Evolutionary conservation across 2,888 invertebrate species (phyloP), one percentile per base, ranked within the genome.

Genomic region (Rhynchonema sp.): DNA sequence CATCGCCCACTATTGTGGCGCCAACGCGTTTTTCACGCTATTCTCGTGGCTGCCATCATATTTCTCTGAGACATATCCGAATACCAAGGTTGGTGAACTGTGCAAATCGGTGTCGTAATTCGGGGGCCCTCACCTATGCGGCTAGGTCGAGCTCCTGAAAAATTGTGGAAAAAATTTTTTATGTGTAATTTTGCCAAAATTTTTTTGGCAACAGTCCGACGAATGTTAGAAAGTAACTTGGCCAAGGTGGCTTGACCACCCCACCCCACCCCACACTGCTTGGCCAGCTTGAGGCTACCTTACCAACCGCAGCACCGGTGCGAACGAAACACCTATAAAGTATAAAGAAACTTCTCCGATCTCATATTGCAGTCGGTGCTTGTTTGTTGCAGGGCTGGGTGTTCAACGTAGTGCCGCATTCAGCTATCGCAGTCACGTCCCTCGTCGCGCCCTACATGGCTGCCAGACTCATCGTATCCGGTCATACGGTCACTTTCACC

Each of bases 11-110:
- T 82, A 83, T 64, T 82, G 82, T 69, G 82, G 83, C 71, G 83
- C 82, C 72, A 83, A 83, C 72, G 82, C 82, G 65, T 84, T 82
- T 71, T 83, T 82, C 72, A 82, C 83, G 56, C 73, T 84, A 62
- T 75, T 84, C 53, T 83, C 82, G 17, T 84, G 84, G 84, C 75
- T 84, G 69, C 84, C 84, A 46, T 83, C 82, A 54, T 84, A 83
- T 71, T 84, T 84, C 69, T 81, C 82, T 68, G 84, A 84, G 67
- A 82, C 79, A 28, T 84, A 80, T 68, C 82, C 82, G 0, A 78
- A 80, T 64, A 82, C 81, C 46, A 82, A 81, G 72, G 67, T 65
- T 27, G 49, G 60, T 46, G 2, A 27, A 30, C 13, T 26, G 46
- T 53, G 28, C 22, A 22, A 30, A 13, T n/a, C 17, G 6, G 25